A percentile compares a stretch with the other conserved stretches of the same genome.
Evolutionary conservation across 2,888 invertebrate species (phyloP).

Genomic region (Drosophila barbarae): DNA sequence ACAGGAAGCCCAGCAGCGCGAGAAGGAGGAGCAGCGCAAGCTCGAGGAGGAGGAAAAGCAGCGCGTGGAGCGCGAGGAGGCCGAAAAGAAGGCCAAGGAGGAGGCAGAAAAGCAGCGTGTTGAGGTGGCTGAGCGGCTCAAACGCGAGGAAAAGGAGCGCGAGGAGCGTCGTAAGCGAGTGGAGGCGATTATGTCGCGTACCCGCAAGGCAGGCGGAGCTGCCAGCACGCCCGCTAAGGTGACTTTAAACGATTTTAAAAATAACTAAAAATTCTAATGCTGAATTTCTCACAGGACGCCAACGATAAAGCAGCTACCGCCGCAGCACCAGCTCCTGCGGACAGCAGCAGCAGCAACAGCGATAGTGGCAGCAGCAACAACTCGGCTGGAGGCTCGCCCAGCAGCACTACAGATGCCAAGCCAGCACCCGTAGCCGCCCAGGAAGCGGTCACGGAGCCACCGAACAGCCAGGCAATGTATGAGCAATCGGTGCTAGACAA

Average conservation of each 20-base stretch:
- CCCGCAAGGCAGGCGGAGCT: slow-evolving; percentile 81
- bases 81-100: slow-evolving; percentile 89
- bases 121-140: slow-evolving; percentile 90
- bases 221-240: slow-evolving; percentile 77
- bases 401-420: slow-evolving; percentile 26
- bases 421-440: neutral
- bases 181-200: slow-evolving; percentile 95
- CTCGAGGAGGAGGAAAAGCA: slow-evolving; percentile 84
- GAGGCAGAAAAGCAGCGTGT: slow-evolving; percentile 91
- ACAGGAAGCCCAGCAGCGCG: slow-evolving; percentile 87
- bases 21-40: slow-evolving; percentile 87
- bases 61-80: slow-evolving; percentile 86
- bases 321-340: slow-evolving; percentile 34
- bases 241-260: neutral
- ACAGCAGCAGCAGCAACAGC: slow-evolving; percentile 55
- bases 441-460: slow-evolving; percentile 53
- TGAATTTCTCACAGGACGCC: slow-evolving; percentile 53
- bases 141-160: slow-evolving; percentile 93
- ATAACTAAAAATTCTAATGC: neutral
- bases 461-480: slow-evolving; percentile 77
- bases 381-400: slow-evolving; percentile 46
- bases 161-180: slow-evolving; percentile 93
- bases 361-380: slow-evolving; percentile 61
- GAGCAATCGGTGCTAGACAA: slow-evolving; percentile 80
- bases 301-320: slow-evolving; percentile 56